These are phyloP conservation scores for Catostylus mosaicus DNA, from an alignment of 30 jellyfish, hydroid and myxozoan species.

Conservation along the genomic window DNA sequence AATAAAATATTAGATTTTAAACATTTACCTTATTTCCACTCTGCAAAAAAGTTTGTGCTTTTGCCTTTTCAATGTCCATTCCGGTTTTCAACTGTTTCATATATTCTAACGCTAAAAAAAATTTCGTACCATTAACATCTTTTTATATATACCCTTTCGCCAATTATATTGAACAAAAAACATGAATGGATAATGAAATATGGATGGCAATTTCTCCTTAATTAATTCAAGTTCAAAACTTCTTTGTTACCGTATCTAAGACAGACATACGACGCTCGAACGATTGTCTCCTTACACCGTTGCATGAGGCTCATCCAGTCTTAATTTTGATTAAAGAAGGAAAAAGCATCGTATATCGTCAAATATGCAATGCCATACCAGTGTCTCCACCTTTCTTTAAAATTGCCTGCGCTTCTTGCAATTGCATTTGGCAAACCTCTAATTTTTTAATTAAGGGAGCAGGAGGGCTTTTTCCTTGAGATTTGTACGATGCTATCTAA, in stretches of 20 bases:
- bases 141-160: background rate
- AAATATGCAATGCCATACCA: constrained; percentile 56
- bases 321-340: too few relatives aligned
- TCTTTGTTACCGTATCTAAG: too few relatives aligned
- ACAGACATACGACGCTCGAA: too few relatives aligned
- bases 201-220: too few relatives aligned
- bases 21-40: constrained; percentile 56
- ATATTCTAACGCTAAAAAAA: constrained; percentile 48
- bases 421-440: constrained; percentile 26
- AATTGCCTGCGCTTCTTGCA: constrained; percentile 41
- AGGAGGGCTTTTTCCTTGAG: constrained; percentile 84
- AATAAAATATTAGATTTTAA: background rate
- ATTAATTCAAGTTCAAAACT: too few relatives aligned
- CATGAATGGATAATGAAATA: too few relatives aligned
- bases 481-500: constrained; percentile 77
- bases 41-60: constrained; percentile 71
- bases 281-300: too few relatives aligned
- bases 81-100: constrained; percentile 67
- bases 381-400: constrained; percentile 81
- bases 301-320: too few relatives aligned
- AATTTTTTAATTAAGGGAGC: constrained; percentile 46
- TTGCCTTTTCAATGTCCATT: constrained; percentile 62
- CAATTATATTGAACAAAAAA: background rate
- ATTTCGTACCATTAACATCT: too few relatives aligned
- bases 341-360: too few relatives aligned